Evolutionary conservation across 2,113 vertebrate genomes (phyloP).

Genomic region (Natator depressus): DNA sequence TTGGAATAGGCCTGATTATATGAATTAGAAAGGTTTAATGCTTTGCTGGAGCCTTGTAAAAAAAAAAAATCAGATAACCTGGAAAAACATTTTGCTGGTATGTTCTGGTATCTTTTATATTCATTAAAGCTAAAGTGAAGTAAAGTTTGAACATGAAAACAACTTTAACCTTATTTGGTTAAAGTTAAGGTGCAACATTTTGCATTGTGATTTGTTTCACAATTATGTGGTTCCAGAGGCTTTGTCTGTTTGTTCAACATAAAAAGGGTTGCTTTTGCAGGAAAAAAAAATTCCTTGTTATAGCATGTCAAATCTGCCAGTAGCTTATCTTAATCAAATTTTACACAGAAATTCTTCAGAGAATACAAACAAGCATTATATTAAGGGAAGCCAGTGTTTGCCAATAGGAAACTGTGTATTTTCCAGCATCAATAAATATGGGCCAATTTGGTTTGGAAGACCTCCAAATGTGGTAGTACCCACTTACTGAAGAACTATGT

Average conservation of each 20-base stretch:
- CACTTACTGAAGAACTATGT: not conserved
- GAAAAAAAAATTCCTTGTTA: not conserved
- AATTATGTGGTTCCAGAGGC: not conserved
- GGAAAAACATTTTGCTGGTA: too few relatives aligned
- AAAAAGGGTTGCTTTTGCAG: not conserved
- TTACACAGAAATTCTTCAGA: not conserved
- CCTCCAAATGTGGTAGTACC: not conserved
- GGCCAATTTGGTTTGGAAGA: not conserved
- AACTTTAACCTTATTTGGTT: not conserved
- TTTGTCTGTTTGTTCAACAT: not conserved
- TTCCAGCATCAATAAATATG: not conserved
- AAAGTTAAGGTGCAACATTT: not conserved
- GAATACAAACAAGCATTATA: not conserved
- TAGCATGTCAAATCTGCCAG: not conserved
- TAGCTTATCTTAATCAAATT: not conserved
- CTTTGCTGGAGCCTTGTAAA: not conserved
- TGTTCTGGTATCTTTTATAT: not conserved
- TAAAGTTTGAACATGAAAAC: not conserved
- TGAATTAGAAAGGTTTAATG: not conserved
- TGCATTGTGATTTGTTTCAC: not conserved
- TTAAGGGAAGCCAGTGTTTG: not conserved
- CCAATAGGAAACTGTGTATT: not conserved
- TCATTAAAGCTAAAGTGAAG: not conserved
- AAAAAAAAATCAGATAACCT: not conserved
- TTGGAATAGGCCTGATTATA: not conserved